Percentiles rank a stretch among this genome's conserved stretches.
These are phyloP conservation scores for Harlomillsia oculata DNA, from an alignment of 1,140 invertebrate species.

Conservation along the genomic window DNA sequence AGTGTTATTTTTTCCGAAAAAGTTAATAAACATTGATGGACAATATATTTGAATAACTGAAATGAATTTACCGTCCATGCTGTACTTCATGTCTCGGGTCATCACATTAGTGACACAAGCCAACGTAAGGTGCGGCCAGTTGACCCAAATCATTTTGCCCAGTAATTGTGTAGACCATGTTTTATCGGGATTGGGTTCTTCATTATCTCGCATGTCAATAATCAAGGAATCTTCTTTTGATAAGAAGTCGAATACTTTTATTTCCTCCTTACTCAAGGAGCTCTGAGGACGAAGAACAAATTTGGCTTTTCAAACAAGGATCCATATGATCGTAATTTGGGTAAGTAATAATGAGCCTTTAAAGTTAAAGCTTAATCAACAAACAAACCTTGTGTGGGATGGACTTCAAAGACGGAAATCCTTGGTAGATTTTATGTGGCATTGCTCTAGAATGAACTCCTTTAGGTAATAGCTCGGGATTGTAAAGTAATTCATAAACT, in stretches of 20 bases:
- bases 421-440: slow-evolving; percentile 65
- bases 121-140: slow-evolving; percentile 73
- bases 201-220: slow-evolving; percentile 43
- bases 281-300: slow-evolving; percentile 43
- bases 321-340: not conserved
- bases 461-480: slow-evolving; percentile 53
- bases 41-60: not conserved
- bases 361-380: not conserved
- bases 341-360: not conserved
- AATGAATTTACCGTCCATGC: slow-evolving; percentile 8
- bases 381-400: slow-evolving; percentile 59
- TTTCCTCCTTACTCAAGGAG: slow-evolving; percentile 55
- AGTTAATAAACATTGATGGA: not conserved
- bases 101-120: too few relatives aligned
- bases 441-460: slow-evolving; percentile 62
- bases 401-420: slow-evolving; percentile 82
- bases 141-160: slow-evolving; percentile 63
- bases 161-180: slow-evolving; percentile 50
- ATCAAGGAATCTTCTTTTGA: slow-evolving; percentile 75
- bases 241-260: slow-evolving; percentile 75
- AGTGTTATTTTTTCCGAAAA: not conserved
- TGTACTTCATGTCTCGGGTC: too few relatives aligned
- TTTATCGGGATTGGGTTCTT: slow-evolving; percentile 1
- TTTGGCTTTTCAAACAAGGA: not conserved
- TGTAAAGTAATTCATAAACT: slow-evolving; percentile 31